Conservation (phyloP, 1,140 invertebrate genomes). For the Chelonus insularis region DNA sequence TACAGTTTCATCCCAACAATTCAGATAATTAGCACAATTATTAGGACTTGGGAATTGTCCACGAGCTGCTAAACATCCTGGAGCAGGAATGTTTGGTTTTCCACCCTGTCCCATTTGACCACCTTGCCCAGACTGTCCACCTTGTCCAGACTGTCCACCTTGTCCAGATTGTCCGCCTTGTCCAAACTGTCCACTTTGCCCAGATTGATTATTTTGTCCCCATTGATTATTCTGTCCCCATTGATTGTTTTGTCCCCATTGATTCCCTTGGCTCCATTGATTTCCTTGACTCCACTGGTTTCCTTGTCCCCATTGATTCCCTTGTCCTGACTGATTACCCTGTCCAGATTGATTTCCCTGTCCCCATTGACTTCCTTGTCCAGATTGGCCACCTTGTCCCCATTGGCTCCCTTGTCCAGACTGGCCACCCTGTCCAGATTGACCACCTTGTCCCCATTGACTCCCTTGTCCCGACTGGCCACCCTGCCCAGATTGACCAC, state of each 20-base stretch:
- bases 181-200: constrained; percentile 24
- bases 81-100: constrained; percentile 27
- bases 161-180: constrained; percentile 30
- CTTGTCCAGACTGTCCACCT: constrained; percentile 27
- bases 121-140: constrained; percentile 22
- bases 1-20: constrained; percentile 72
- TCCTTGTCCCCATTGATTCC: constrained; percentile 13
- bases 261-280: constrained; percentile 2
- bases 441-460: not conserved
- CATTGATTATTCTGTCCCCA: not conserved
- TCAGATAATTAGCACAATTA: constrained; percentile 67
- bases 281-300: constrained; percentile 21
- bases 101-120: not conserved
- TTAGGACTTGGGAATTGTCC: constrained; percentile 66
- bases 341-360: constrained; percentile 7
- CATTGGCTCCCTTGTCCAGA: constrained; percentile 20
- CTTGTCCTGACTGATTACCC: constrained; percentile 8
- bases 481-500: constrained; percentile 19
- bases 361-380: constrained; percentile 26
- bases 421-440: constrained; percentile 22
- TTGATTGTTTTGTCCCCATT: not conserved
- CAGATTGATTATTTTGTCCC: not conserved
- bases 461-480: constrained; percentile 31
- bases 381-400: constrained; percentile 29
- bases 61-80: constrained; percentile 48